Evolutionary conservation across 2,113 vertebrate genomes (phyloP).

Genomic region (Oncorhynchus nerka): DNA sequence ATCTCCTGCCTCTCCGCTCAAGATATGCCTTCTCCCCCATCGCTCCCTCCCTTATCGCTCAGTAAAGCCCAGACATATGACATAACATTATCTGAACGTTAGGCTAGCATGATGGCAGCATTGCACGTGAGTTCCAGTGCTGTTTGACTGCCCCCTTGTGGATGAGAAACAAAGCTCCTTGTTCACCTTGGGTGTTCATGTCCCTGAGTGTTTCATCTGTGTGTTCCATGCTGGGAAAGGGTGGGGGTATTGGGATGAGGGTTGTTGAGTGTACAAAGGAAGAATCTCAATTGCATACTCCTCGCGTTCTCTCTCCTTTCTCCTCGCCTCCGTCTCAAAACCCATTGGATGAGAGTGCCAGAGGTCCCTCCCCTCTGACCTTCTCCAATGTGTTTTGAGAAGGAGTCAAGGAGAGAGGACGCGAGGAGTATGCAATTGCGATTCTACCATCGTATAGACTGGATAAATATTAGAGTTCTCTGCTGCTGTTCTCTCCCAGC

Average conservation of each 20-base stretch:
- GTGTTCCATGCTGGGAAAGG: not conserved
- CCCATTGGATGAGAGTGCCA: too few species aligned
- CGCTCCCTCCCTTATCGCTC: conserved; percentile 10
- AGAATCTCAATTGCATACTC: too few species aligned
- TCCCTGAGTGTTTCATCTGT: not conserved
- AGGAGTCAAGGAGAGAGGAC: too few species aligned
- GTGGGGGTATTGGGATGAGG: too few species aligned
- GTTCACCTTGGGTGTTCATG: not conserved
- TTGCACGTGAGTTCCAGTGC: not conserved
- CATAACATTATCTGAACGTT: conserved; percentile 15
- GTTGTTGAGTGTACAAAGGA: too few species aligned
- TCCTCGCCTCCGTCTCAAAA: too few species aligned
- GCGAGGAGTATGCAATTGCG: too few species aligned
- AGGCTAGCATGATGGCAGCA: conserved; percentile 3
- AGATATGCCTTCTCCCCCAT: not conserved
- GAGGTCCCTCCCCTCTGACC: too few species aligned
- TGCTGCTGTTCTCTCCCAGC: conserved; percentile 59
- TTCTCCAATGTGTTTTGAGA: too few species aligned
- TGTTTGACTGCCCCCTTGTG: conserved; percentile 7
- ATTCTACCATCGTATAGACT: not conserved
- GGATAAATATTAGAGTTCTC: too few species aligned
- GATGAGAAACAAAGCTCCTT: not conserved
- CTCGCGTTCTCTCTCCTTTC: too few species aligned
- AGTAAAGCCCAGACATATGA: conserved; percentile 17
- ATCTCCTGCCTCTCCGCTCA: conserved; percentile 21